These are phyloP conservation scores for Euzophera pinguis DNA, from an alignment of 2,888 invertebrate genomes.

Conservation along the genomic window DNA sequence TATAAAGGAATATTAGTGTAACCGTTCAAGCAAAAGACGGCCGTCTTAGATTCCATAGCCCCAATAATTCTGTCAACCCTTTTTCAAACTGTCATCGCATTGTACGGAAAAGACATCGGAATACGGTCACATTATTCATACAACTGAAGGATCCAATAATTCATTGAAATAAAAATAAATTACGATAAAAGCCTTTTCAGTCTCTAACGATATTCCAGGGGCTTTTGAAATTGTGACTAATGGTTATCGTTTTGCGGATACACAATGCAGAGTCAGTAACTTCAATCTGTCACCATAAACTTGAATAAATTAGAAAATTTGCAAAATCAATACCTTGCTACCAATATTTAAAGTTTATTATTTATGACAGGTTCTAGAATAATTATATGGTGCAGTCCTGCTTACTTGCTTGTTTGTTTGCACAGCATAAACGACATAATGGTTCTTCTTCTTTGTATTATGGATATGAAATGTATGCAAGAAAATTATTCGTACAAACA, in stretches of 20 bases:
- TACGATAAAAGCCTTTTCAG: conserved; percentile 8
- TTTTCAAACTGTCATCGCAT: conserved; percentile 10
- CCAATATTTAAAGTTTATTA: no score
- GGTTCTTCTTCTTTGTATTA: no score
- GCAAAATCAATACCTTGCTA: no score
- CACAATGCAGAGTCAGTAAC: background rate
- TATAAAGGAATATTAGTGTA: background rate
- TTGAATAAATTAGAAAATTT: no score
- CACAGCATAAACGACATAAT: no score
- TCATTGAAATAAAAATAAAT: conserved; percentile 15
- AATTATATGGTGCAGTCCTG: no score
- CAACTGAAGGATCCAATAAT: conserved; percentile 8
- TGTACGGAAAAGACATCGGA: background rate
- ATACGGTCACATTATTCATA: conserved; percentile 10
- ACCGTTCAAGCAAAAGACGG: background rate
- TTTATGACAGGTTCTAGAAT: no score
- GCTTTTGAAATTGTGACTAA: background rate
- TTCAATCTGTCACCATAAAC: no score
- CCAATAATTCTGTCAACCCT: conserved; percentile 12
- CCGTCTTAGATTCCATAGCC: background rate
- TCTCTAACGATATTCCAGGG: background rate
- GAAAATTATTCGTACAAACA: no score
- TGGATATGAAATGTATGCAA: no score
- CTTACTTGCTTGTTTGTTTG: no score
- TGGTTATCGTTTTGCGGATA: background rate